Conservation (phyloP, 2,888 invertebrate species). For the Tortricodes alternella region DNA sequence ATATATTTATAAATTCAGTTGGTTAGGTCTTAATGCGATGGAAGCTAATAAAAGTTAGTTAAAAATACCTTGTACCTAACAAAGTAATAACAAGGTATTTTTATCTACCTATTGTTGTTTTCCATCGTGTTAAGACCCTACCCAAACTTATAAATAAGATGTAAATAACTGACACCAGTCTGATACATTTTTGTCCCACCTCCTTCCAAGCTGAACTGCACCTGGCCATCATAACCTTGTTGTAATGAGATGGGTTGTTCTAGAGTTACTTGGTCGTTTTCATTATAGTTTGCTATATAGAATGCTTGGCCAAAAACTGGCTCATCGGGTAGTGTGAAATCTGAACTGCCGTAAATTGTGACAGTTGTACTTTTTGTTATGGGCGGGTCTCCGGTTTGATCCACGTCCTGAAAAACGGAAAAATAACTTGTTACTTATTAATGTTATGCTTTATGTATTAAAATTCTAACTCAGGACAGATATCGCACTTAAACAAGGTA, state of each 20-base stretch:
- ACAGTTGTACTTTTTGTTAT: conserved; percentile 47
- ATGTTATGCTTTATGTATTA: background rate
- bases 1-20: too few species aligned
- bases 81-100: too few species aligned
- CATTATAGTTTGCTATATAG: conserved; percentile 68
- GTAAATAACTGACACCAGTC: background rate
- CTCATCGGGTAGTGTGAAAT: conserved; percentile 67
- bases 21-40: too few species aligned
- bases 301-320: conserved; percentile 69
- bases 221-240: conserved; percentile 60
- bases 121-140: too few species aligned
- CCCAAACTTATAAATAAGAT: too few species aligned
- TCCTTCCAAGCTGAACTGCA: conserved; percentile 58
- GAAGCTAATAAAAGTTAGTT: too few species aligned
- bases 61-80: too few species aligned
- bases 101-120: too few species aligned
- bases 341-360: conserved; percentile 57
- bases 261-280: conserved; percentile 46
- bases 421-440: background rate
- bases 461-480: too few species aligned
- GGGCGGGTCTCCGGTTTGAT: conserved; percentile 14
- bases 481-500: too few species aligned
- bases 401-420: conserved; percentile 23
- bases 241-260: conserved; percentile 52
- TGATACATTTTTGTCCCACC: conserved; percentile 44